phyloP scores from a whole-genome alignment of 2,888 invertebrate species.

The Pachymerium ferrugineum region DNA sequence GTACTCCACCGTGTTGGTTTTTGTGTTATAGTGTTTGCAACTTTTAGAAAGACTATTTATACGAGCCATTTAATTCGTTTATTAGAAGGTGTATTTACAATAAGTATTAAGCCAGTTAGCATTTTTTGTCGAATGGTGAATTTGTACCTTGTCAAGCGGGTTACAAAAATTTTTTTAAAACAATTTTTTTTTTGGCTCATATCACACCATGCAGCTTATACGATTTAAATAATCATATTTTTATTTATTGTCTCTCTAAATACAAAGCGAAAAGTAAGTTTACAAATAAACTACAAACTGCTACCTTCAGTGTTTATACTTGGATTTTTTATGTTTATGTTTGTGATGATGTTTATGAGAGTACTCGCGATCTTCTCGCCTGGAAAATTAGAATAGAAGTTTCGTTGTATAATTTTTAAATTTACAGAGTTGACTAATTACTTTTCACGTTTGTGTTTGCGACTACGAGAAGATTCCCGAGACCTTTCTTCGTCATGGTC shows the following conservation, averaged over 20 bases:
- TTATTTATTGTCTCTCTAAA: no score
- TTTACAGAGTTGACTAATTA: background rate
- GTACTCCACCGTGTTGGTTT: background rate
- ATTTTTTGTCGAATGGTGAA: no score
- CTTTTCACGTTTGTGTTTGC: background rate
- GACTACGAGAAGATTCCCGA: background rate
- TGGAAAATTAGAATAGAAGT: background rate
- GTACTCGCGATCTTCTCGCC: background rate
- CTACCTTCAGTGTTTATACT: background rate
- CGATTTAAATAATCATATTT: no score
- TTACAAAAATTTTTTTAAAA: no score
- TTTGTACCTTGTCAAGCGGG: no score
- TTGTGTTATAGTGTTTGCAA: background rate
- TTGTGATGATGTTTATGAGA: background rate
- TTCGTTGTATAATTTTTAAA: background rate
- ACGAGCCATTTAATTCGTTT: no score
- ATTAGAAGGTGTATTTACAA: no score
- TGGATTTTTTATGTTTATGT: background rate
- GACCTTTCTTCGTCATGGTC: background rate
- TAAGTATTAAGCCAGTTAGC: no score
- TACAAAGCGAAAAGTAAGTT: background rate
- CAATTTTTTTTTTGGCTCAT: no score
- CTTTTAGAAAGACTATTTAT: background rate
- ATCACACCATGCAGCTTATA: no score
- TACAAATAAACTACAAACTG: background rate